phyloP scores from a whole-genome alignment of 2,797 vertebrate species.

The Carcharodon carcharias region DNA sequence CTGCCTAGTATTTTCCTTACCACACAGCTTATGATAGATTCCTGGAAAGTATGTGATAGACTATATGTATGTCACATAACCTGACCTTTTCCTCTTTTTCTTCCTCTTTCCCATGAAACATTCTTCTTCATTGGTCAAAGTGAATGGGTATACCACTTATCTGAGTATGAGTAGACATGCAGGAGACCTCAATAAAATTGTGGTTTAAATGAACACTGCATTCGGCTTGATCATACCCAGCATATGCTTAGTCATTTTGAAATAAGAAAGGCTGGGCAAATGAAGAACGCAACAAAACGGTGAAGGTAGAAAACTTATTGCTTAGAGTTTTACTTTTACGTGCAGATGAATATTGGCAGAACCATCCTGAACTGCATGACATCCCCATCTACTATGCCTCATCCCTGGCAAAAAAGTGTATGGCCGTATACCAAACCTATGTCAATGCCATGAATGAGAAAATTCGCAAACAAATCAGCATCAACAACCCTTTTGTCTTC shows the following conservation, averaged over 20 bases:
- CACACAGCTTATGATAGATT: too few relatives aligned
- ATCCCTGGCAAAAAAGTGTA: conserved; percentile 93
- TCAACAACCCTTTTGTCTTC: conserved; percentile 98
- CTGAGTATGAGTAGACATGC: background rate
- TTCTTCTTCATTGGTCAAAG: background rate
- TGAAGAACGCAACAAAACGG: background rate
- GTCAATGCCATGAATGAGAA: conserved; percentile 98
- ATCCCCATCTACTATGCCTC: conserved; percentile 95
- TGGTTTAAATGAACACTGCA: too few relatives aligned
- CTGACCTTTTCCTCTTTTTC: too few relatives aligned
- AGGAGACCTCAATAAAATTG: background rate
- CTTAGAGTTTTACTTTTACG: background rate
- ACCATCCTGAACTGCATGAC: conserved; percentile 91
- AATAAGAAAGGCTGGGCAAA: background rate
- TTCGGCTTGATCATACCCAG: background rate
- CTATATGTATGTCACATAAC: too few relatives aligned
- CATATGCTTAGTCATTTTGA: background rate
- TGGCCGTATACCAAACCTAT: conserved; percentile 96
- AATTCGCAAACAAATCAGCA: conserved; percentile 95
- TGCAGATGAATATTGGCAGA: conserved; percentile 89
- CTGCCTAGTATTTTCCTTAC: too few relatives aligned
- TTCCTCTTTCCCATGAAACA: too few relatives aligned
- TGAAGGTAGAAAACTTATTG: conserved; percentile 13
- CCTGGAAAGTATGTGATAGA: too few relatives aligned
- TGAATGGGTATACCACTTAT: background rate